Base-by-base conservation (phyloP, 2,888 invertebrate species). In the Tuberolachnus salignus region DNA sequence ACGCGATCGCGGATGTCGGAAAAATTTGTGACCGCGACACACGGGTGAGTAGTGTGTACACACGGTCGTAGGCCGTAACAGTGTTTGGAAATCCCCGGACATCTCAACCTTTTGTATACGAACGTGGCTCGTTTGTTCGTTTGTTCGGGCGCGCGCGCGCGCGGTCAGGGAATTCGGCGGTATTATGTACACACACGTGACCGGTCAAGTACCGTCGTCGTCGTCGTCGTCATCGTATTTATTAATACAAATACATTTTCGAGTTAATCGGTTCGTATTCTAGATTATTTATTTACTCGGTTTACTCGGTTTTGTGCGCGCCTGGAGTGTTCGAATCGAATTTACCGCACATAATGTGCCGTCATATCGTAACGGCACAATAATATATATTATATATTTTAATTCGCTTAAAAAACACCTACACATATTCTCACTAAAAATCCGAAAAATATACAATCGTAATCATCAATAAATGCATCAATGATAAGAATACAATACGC, bases 241-340 rank as follows among this genome's bases (percentile, higher is more conserved):
- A 34, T 34, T 4, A 3, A 34, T 6, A 73, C 73, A 34, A 64
- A 51, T 34, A 6, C 73, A 64, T 73, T 74, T 74, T 53, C 63
- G 73, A 64, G 74, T 74, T 64, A 74, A 74, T 74, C 74, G 74
- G 55, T 74, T 64, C 74, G 55, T n/a, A n/a, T n/a, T n/a, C n/a
- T n/a, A n/a, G n/a, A 64, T 74, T 55, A 55, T 64, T 74, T 74
- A 74, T 74, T n/a, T 61, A 34, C 34, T n/a, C n/a, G 13, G 63
- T 74, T 64, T 55, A 23, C n/a, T 66, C 44, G n/a, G 53, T 66
- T 74, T 74, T 23, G 44, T 23, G 55, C 42, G 51, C 14, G 34
- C 34, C 34, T n/a, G n/a, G n/a, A n/a, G 44, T 44, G 55, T 23
- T 34, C 14, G 21, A 26, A 64, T 53, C n/a, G 42, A 63, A 53